These are phyloP conservation scores for Acropternis orthonyx DNA, from an alignment of 2,797 vertebrate genomes.

Conservation along the genomic window DNA sequence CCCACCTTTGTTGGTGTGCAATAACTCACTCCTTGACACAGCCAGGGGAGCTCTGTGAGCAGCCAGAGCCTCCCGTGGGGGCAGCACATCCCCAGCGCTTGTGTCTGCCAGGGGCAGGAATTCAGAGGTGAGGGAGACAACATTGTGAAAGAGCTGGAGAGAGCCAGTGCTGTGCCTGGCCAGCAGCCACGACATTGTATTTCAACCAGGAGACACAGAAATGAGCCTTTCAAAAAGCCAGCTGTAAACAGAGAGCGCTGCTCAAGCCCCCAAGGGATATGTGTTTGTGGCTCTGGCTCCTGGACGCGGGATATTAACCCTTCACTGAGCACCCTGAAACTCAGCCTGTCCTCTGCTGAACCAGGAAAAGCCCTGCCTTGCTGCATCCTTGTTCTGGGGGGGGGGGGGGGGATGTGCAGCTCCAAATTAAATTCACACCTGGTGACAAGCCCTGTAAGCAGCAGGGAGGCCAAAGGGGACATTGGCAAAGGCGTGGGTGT, in stretches of 20 bases:
- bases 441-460: not conserved
- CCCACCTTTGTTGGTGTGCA: fast-evolving
- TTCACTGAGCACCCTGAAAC: not conserved
- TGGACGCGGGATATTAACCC: not conserved
- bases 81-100: not conserved
- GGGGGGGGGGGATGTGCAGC: not conserved
- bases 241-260: not conserved
- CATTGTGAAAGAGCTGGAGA: not conserved
- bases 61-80: not conserved
- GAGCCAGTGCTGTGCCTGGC: not conserved
- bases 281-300: not conserved
- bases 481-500: not conserved
- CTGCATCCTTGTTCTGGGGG: fast-evolving
- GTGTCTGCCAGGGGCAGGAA: not conserved
- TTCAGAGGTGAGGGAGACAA: not conserved
- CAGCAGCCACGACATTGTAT: not conserved
- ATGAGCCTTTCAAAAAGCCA: not conserved
- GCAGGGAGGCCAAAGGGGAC: not conserved
- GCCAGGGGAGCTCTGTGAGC: fast-evolving
- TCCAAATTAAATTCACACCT: not conserved
- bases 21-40: fast-evolving
- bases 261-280: not conserved
- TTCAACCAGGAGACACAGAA: not conserved
- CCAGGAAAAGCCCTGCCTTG: fast-evolving
- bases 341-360: not conserved